phyloP scores from a whole-genome alignment of 2,888 invertebrate species.

The Miltochrista miniata region DNA sequence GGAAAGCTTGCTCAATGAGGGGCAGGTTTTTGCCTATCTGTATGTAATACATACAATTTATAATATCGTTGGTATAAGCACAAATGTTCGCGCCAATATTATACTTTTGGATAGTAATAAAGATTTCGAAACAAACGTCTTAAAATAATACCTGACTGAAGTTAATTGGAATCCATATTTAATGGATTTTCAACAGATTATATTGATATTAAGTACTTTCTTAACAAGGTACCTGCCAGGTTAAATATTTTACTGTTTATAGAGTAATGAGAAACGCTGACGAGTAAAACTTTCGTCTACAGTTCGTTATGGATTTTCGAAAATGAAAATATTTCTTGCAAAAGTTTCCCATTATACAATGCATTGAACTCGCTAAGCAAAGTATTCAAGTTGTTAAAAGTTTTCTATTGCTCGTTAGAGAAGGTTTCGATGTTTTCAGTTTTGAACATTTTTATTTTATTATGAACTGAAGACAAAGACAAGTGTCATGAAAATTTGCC shows the following conservation, averaged over 20 bases:
- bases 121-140: background rate
- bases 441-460: constrained; percentile 10
- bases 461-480: constrained; percentile 12
- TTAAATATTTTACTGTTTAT: constrained; percentile 14
- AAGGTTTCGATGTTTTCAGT: constrained; percentile 13
- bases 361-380: constrained; percentile 28
- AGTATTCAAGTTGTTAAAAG: constrained; percentile 41
- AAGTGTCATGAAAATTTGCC: constrained; percentile 2
- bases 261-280: constrained; percentile 25
- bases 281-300: constrained; percentile 18
- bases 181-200: constrained; percentile 19
- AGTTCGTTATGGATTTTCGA: constrained; percentile 30
- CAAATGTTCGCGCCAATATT: no score
- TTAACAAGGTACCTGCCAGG: constrained; percentile 19
- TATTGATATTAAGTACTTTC: constrained; percentile 25
- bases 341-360: constrained; percentile 31
- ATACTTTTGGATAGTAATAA: background rate
- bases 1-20: no score
- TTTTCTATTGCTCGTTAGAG: constrained; percentile 38
- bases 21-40: no score
- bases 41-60: no score
- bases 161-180: constrained; percentile 16
- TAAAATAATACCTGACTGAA: background rate
- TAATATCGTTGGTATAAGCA: no score
- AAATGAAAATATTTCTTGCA: constrained; percentile 32